Percentiles rank a stretch among this genome's conserved stretches.
Evolutionary conservation across 2,113 vertebrate species (phyloP).

Genomic region (Abramis brama): DNA sequence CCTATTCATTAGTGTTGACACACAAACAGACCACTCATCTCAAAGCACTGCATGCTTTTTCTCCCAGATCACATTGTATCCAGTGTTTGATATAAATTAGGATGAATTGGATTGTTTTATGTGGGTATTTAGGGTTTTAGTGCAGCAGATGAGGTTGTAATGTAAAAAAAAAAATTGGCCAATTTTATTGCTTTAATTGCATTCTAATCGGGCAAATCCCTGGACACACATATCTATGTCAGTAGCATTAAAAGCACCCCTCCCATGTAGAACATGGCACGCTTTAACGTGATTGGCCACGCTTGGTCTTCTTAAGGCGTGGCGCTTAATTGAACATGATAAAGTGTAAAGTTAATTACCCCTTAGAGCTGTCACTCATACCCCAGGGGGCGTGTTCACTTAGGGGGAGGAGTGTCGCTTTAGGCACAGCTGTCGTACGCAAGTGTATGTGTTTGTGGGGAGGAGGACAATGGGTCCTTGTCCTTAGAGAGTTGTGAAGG

Average conservation of each 20-base stretch:
- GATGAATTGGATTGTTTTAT: slow-evolving; percentile 8
- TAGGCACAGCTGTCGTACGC: slow-evolving; percentile 90
- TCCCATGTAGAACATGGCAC: slow-evolving; percentile 82
- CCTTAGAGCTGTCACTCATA: slow-evolving; percentile 98
- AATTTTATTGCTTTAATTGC: slow-evolving; percentile 76
- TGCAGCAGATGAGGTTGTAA: slow-evolving; percentile 58
- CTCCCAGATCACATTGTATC: background rate
- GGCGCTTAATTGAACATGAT: slow-evolving; percentile 99
- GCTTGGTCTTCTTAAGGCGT: slow-evolving; percentile 72
- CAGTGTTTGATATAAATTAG: background rate
- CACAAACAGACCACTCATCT: background rate
- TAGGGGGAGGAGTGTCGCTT: slow-evolving; percentile 82
- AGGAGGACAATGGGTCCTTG: slow-evolving; percentile 90
- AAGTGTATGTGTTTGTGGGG: slow-evolving; percentile 66
- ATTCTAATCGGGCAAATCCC: slow-evolving; percentile 78
- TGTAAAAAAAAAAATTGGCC: slow-evolving; percentile 2
- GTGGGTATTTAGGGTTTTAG: background rate
- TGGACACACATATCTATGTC: slow-evolving; percentile 80
- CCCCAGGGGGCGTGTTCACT: slow-evolving; percentile 87
- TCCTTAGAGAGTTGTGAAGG: slow-evolving; percentile 92
- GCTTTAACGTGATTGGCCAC: slow-evolving; percentile 61
- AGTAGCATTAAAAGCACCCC: slow-evolving; percentile 30
- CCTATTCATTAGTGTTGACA: slow-evolving; percentile 40
- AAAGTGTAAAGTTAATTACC: slow-evolving; percentile 99
- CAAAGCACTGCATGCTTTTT: background rate